Evolutionary conservation across 2,113 vertebrate species (phyloP), one percentile per base, ranked within the genome.

Genomic region (Nothobranchius furzeri): DNA sequence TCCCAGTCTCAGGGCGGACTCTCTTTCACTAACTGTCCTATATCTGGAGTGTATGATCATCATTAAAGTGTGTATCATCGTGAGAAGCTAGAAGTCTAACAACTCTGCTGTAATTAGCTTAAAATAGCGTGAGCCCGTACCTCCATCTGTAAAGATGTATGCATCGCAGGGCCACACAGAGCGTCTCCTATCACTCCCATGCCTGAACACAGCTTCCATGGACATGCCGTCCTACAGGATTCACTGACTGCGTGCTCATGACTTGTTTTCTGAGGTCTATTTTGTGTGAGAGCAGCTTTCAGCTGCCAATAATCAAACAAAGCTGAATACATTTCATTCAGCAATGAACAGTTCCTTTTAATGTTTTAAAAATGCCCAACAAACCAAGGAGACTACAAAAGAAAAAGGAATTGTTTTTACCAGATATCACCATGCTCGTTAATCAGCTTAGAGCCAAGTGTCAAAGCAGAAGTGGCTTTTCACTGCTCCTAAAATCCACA

Each of bases 361-460:
- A 20, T 20, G 20, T 20, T 20, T 20, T 20, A 20, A 20, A 20
- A 20, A 20, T 20, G 20, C 20, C 76, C 66, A 84, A 81, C 61
- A 51, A 83, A 73, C 65, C 64, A 70, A 30, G 50, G 75, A 54
- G 83, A 76, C 60, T 72, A 88, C 84, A 59, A 57, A 75, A 62
- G 64, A 65, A 74, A 80, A 77, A 85, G 84, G 85, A 90, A 87
- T 84, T 83, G 70, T 88, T 79, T 64, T 80, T 78, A 75, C 78
- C 77, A 75, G 70, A 30, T 66, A 83, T 89, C 75, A 67, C 66
- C 64, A 45, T 2, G 51, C 75, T 79, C 66, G 66, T 81, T 89
- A 88, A 88, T 84, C 82, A 85, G 73, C 77, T 85, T 66, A 76
- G 71, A 79, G 58, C 80, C 45, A 84, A 81, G 59, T 57, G 37